A percentile compares a stretch with the other conserved stretches of the same genome.
Conservation (phyloP, 1,140 invertebrate species). For the Megathymus violae region DNA sequence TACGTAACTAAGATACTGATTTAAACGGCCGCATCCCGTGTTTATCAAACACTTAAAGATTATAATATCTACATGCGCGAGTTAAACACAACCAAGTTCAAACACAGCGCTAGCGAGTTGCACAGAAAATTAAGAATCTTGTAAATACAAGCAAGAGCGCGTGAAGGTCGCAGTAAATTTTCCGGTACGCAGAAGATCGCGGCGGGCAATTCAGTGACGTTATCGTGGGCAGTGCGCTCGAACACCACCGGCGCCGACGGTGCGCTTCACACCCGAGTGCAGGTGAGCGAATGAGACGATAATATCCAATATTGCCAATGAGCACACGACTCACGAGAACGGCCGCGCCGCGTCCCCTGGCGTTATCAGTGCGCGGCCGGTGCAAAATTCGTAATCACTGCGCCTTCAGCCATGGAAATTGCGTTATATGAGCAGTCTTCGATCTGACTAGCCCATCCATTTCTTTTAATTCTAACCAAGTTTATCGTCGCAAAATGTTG, state of each 20-base stretch:
- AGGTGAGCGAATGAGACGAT: conserved; percentile 42
- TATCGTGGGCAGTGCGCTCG: conserved; percentile 40
- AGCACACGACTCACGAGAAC: conserved; percentile 18
- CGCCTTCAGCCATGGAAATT: conserved; percentile 32
- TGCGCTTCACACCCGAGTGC: too few species aligned
- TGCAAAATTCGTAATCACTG: conserved; percentile 61
- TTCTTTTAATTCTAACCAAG: too few species aligned
- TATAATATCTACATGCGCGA: conserved; percentile 20
- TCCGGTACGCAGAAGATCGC: conserved; percentile 60
- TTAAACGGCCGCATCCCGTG: conserved; percentile 39
- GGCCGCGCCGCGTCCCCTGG: conserved; percentile 22
- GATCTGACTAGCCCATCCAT: too few species aligned
- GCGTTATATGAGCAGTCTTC: conserved; percentile 11
- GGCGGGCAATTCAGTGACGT: conserved; percentile 43
- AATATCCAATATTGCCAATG: conserved; percentile 18
- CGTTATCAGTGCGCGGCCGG: conserved; percentile 75
- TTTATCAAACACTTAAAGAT: conserved; percentile 24
- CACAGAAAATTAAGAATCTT: conserved; percentile 48
- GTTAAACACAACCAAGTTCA: conserved; percentile 23
- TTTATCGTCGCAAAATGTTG: too few species aligned
- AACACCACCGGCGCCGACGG: too few species aligned
- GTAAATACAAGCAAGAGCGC: conserved; percentile 57
- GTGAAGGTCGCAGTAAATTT: conserved; percentile 72
- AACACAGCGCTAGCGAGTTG: conserved; percentile 34
- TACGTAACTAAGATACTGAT: conserved; percentile 26